These are phyloP conservation scores for Laothoe populi DNA, from an alignment of 2,888 invertebrate species.

Conservation along the genomic window DNA sequence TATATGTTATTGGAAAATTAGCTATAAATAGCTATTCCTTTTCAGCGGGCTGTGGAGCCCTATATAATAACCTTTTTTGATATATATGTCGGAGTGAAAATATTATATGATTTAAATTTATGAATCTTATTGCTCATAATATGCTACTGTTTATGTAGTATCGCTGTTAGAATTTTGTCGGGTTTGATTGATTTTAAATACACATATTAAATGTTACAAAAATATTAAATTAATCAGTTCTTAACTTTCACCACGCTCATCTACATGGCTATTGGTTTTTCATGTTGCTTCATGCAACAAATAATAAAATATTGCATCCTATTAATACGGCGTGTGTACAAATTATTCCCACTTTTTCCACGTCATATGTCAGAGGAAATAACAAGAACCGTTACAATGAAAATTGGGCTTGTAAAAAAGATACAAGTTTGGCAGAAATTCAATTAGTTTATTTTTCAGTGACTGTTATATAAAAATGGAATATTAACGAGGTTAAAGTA, in stretches of 20 bases:
- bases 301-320: slow-evolving; percentile 50
- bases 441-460: slow-evolving; percentile 1
- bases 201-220: background rate
- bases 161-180: no score
- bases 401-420: slow-evolving; percentile 33
- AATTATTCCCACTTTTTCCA: slow-evolving; percentile 42
- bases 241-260: slow-evolving; percentile 35
- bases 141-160: no score
- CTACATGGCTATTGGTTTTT: slow-evolving; percentile 49
- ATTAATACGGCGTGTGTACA: slow-evolving; percentile 44
- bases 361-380: slow-evolving; percentile 35
- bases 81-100: no score
- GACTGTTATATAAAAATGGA: background rate
- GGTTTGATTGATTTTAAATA: no score
- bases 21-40: no score
- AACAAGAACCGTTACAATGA: slow-evolving; percentile 37
- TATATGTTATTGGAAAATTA: no score
- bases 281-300: slow-evolving; percentile 52
- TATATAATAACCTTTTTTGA: no score
- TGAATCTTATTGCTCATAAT: no score
- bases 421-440: slow-evolving; percentile 10
- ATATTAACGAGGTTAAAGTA: background rate
- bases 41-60: no score
- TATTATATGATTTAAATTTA: no score
- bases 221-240: slow-evolving; percentile 28